Evolutionary conservation across 1,140 invertebrate genomes (phyloP).

Genomic region (Sitobion miscanthi): DNA sequence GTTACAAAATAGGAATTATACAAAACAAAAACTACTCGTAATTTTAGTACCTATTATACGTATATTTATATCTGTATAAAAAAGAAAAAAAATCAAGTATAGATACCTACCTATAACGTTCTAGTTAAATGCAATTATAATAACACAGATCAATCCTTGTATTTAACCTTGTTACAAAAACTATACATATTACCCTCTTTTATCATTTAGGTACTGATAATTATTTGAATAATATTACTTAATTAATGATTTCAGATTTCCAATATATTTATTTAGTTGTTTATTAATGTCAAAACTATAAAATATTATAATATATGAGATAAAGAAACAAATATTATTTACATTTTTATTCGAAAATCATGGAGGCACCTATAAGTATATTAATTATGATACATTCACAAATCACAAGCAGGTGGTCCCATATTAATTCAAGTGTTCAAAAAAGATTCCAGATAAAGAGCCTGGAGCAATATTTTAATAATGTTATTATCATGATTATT

Average conservation of each 20-base stretch:
- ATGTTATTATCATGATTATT: conserved; percentile 47
- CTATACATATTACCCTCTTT: background rate
- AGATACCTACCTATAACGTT: background rate
- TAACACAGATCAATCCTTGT: background rate
- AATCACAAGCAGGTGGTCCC: conserved; percentile 27
- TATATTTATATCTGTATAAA: background rate
- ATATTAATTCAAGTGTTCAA: conserved; percentile 33
- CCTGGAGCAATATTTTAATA: conserved; percentile 32
- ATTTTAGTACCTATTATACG: background rate
- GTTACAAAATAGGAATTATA: background rate
- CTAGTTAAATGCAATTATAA: background rate
- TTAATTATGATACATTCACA: background rate
- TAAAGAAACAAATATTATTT: background rate
- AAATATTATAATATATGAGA: background rate
- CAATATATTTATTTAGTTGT: background rate
- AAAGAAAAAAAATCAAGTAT: background rate
- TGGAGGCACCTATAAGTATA: background rate
- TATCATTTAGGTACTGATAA: background rate
- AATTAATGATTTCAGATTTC: background rate
- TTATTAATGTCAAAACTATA: background rate
- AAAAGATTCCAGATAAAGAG: background rate
- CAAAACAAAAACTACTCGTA: background rate
- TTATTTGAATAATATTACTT: background rate
- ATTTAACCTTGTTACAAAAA: background rate
- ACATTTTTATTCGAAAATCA: conserved; percentile 22